A percentile compares a stretch with the other conserved stretches of the same genome.
Evolutionary conservation across 1,140 invertebrate genomes (phyloP).

Genomic region (Gonioctena quinquepunctata): DNA sequence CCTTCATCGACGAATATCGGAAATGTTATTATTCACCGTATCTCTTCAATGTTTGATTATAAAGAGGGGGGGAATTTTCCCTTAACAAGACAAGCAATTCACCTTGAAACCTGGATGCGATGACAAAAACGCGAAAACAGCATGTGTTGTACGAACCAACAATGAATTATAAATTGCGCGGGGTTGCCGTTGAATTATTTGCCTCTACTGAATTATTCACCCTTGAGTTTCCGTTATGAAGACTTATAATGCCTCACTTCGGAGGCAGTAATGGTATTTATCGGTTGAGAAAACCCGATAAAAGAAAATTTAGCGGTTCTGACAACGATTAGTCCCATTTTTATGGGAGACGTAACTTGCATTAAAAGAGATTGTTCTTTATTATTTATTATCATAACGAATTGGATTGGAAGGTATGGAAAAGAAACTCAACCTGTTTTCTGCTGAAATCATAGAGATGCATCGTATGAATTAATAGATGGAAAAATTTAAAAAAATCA

Average conservation of each 20-base stretch:
- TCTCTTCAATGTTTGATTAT: background rate
- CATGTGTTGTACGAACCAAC: background rate
- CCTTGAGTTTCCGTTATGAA: background rate
- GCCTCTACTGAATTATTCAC: background rate
- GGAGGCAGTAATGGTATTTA: background rate
- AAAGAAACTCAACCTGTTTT: background rate
- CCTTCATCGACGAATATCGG: too few species aligned
- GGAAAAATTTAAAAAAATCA: too few species aligned
- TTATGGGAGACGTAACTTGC: background rate
- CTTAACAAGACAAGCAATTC: background rate
- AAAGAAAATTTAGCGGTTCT: too few species aligned
- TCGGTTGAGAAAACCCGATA: too few species aligned
- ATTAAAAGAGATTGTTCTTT: background rate
- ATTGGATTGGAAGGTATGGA: background rate
- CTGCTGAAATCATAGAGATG: too few species aligned
- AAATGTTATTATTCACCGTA: background rate
- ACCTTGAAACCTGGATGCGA: background rate
- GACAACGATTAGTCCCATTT: too few species aligned
- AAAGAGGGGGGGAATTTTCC: background rate
- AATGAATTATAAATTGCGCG: background rate
- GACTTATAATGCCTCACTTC: background rate
- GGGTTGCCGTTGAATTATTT: background rate
- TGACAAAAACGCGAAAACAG: background rate
- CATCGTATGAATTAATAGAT: too few species aligned
- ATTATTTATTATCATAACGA: background rate